Percentiles rank a stretch among this genome's conserved stretches.
Evolutionary conservation across 2,888 invertebrate genomes (phyloP).

Genomic region (Alloplasta piceator): DNA sequence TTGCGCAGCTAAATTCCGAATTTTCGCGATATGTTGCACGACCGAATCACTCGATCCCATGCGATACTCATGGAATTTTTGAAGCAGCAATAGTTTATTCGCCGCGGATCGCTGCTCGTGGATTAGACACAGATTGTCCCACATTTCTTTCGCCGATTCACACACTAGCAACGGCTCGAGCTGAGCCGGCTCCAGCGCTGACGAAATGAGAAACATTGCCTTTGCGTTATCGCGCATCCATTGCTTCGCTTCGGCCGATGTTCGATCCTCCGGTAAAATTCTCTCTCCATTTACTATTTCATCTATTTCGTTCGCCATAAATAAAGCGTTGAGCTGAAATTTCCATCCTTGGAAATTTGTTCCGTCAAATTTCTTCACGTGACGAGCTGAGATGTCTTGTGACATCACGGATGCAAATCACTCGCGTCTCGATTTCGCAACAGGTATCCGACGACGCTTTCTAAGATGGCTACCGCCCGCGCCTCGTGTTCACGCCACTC

Average conservation of each 20-base stretch:
- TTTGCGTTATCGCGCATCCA: slow-evolving; percentile 57
- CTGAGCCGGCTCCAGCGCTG: slow-evolving; percentile 52
- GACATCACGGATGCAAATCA: slow-evolving; percentile 40
- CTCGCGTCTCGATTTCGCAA: slow-evolving; percentile 21
- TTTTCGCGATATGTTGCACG: neutral
- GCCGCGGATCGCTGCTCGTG: slow-evolving; percentile 3
- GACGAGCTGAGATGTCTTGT: slow-evolving; percentile 51
- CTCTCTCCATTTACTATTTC: slow-evolving; percentile 26
- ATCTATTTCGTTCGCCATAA: slow-evolving; percentile 42
- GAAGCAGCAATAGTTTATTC: neutral
- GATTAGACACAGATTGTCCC: neutral
- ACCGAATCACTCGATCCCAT: neutral
- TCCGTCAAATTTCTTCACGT: slow-evolving; percentile 48
- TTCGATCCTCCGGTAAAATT: slow-evolving; percentile 15
- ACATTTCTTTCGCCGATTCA: neutral
- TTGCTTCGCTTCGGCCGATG: slow-evolving; percentile 38
- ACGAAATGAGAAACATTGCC: slow-evolving; percentile 60
- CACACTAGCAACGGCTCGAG: slow-evolving; percentile 54
- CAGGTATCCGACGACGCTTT: slow-evolving; percentile 25
- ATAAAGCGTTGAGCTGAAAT: slow-evolving; percentile 27
- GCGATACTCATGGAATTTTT: neutral
- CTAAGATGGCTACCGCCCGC: slow-evolving; percentile 27
- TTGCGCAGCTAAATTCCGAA: slow-evolving; percentile 1
- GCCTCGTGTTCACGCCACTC: slow-evolving; percentile 19
- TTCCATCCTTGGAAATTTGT: slow-evolving; percentile 23